These are phyloP conservation scores for Rhopalosiphum padi DNA, from an alignment of 1,140 invertebrate species.

Conservation along the genomic window DNA sequence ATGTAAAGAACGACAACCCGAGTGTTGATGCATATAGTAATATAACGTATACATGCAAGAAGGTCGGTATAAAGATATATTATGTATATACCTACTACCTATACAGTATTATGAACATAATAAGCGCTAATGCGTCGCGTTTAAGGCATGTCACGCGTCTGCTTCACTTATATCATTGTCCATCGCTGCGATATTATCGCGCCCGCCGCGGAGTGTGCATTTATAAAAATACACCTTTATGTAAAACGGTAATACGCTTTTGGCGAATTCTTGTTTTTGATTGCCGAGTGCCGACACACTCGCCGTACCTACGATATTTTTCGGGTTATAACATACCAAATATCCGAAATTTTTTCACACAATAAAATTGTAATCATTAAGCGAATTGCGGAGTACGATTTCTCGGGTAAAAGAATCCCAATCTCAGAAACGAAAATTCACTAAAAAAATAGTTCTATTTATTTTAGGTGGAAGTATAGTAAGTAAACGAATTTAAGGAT, in stretches of 20 bases:
- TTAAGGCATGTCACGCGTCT: constrained; percentile 23
- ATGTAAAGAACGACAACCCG: background rate
- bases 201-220: background rate
- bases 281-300: background rate
- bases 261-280: background rate
- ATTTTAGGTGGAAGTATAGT: background rate
- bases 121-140: constrained; percentile 17
- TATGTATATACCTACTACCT: background rate
- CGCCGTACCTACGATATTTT: too few relatives aligned
- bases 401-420: background rate
- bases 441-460: background rate
- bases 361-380: background rate
- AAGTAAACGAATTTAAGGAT: too few relatives aligned
- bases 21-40: background rate
- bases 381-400: background rate
- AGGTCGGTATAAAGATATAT: background rate
- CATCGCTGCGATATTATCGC: background rate
- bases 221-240: background rate
- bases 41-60: background rate
- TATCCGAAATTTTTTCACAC: background rate
- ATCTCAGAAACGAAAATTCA: background rate
- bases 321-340: too few relatives aligned
- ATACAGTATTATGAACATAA: background rate
- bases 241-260: background rate
- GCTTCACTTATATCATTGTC: background rate